Evolutionary conservation across 2,888 invertebrate genomes (phyloP), one percentile per base, ranked within the genome.

Genomic region (Pecten maximus): DNA sequence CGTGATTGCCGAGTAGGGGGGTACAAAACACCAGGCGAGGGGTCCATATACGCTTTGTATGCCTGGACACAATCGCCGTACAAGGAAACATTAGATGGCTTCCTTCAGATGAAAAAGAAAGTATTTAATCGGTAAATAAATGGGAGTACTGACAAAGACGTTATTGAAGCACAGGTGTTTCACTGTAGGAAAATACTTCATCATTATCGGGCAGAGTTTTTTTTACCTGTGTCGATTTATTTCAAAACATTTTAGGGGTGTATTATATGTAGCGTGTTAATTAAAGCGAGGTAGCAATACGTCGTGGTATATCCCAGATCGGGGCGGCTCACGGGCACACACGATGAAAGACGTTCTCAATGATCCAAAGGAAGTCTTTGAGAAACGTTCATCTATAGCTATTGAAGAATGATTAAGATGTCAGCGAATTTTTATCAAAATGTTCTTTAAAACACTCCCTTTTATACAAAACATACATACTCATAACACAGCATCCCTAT

Each of bases 111-210:
- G 74, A 74, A 74, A 74, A 74, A 74, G 74, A 74, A 74, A 74
- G 74, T 74, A 74, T 74, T 74, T 74, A 74, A 74, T 74, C 74
- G 74, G 74, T 74, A 74, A 74, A 74, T 74, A 74, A 74, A 74
- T 74, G 74, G 74, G 74, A 10, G 35, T 12, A 74, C 10, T 74
- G 28, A 74, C 74, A 74, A 74, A 74, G 74, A 35, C 0, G 35
- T 74, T 35, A 74, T 74, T 74, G 74, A 74, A 35, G 74, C 74
- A 74, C 74, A 74, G 74, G 74, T 74, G 74, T 74, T 74, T 74
- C 74, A 74, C 74, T 74, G 74, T 74, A 74, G 28, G 35, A 35
- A 74, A 74, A 74, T 74, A 74, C 74, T 28, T 74, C 74, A 74
- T 74, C 74, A 74, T 74, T 74, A 74, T 74, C 74, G 74, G 23